Evolutionary conservation across 2,888 invertebrate species (phyloP), one percentile per base, ranked within the genome.

Genomic region (Spodoptera picta): DNA sequence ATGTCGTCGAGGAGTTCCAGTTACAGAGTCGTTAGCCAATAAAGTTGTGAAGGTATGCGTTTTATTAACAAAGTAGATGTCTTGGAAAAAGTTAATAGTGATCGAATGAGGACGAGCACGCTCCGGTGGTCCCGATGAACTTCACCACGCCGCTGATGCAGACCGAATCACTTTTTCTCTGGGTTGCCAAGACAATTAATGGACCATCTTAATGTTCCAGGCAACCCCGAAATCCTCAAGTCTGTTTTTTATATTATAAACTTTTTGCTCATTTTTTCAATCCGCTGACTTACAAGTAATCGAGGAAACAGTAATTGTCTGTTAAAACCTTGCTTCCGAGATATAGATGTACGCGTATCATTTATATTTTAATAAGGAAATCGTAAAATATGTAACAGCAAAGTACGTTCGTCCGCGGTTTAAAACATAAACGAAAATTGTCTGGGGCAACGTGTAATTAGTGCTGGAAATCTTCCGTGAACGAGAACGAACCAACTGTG

Each of bases 31-130:
- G 66, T 70, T 66, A 66, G 19, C 54, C 45, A 73, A 65, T 75
- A 66, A 73, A 75, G 70, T 77, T 59, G 71, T 70, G 62, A 55
- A 78, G 81, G 77, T 80, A 81, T 73, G 75, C 65, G 74, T 75
- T 80, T 80, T 36, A 36, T 36, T 79, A 84, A 85, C 69, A 80
- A 81, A 82, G 76, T 82, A 79, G 79, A 73, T 75, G 76, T 78
- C 79, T 83, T 82, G 79, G 71, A 84, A 85, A 83, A 83, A 84
- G 72, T 79, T 86, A 86, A 88, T 87, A 81, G 68, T 82, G 83
- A 87, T 86, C 74, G 85, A 90, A 90, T 86, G 88, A 79, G 89
- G 87, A 71, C 88, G 77, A 73, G 44, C 74, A 81, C 79, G 83
- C 79, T 83, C 73, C 57, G 83, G 69, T 81, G 84, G 77, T 75